Conservation (phyloP, 2,113 vertebrate genomes). For the Cyphomyrus discorhynchus region DNA sequence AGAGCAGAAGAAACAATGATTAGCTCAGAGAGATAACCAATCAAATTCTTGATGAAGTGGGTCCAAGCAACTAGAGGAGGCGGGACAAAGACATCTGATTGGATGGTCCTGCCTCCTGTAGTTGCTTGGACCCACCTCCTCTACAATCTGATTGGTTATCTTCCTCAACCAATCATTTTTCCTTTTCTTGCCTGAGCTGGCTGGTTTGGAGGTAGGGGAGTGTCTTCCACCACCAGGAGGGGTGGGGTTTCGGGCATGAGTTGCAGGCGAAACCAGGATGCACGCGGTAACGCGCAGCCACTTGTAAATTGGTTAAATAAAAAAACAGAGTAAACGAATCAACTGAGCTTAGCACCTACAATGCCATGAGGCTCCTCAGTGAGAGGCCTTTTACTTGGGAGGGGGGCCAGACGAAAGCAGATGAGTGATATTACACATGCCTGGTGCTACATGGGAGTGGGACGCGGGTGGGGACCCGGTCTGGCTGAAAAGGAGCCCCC, state of each 20-base stretch:
- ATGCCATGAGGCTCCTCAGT: neutral
- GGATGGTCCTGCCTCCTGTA: too few species aligned
- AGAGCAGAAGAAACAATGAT: too few species aligned
- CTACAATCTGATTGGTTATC: too few species aligned
- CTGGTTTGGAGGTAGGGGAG: neutral
- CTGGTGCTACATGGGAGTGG: neutral
- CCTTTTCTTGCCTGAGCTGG: too few species aligned
- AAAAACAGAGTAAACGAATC: conserved; percentile 41
- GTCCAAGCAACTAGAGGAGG: too few species aligned
- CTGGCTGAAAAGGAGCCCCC: too few species aligned
- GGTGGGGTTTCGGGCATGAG: conserved; percentile 29
- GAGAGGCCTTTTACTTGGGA: conserved; percentile 12
- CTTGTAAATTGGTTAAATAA: conserved; percentile 55
- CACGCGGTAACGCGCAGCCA: conserved; percentile 14
- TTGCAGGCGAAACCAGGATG: neutral
- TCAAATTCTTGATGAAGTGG: too few species aligned
- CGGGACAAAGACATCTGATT: too few species aligned
- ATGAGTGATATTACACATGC: conserved; percentile 25
- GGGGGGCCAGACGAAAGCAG: conserved; percentile 8
- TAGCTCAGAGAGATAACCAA: too few species aligned
- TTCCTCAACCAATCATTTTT: too few species aligned
- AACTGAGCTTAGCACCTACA: conserved; percentile 42
- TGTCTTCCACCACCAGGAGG: conserved; percentile 25
- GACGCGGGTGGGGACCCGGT: neutral
- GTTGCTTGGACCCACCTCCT: too few species aligned